Conservation (phyloP, 2,113 vertebrate species). For the Ovis canadensis region DNA sequence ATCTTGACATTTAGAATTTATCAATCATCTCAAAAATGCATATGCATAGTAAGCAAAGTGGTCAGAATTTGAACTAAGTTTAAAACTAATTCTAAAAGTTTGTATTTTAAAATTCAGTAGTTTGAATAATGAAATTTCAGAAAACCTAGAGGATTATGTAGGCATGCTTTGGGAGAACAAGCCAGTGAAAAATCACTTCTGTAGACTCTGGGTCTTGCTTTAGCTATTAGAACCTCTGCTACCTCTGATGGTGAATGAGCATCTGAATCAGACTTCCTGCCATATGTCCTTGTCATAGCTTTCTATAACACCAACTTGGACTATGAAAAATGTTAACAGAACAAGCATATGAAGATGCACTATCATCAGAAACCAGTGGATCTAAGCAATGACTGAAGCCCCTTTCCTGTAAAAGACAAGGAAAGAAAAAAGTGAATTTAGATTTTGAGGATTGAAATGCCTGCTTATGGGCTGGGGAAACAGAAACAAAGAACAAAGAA, state of each 20-base stretch:
- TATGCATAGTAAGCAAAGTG: not conserved
- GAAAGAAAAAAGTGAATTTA: not conserved
- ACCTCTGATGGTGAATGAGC: fast-evolving
- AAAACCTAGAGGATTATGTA: not conserved
- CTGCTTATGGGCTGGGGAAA: not conserved
- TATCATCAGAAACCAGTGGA: not conserved
- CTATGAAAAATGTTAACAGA: not conserved
- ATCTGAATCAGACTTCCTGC: not conserved
- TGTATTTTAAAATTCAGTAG: not conserved
- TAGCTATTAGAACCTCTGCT: not conserved
- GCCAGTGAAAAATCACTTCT: not conserved
- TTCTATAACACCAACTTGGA: not conserved
- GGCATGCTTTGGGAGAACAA: not conserved
- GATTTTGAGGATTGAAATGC: not conserved
- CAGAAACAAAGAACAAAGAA: not conserved
- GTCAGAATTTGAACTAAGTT: not conserved
- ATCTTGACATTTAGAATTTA: not conserved
- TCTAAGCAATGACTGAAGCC: not conserved
- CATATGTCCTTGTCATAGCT: not conserved
- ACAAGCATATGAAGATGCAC: not conserved
- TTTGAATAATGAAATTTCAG: not conserved
- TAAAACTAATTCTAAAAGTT: not conserved
- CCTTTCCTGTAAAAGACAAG: not conserved
- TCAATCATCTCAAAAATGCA: not conserved
- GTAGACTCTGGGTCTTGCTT: fast-evolving